Conservation (phyloP, 1,140 invertebrate species). For the Drosophila eugracilis region DNA sequence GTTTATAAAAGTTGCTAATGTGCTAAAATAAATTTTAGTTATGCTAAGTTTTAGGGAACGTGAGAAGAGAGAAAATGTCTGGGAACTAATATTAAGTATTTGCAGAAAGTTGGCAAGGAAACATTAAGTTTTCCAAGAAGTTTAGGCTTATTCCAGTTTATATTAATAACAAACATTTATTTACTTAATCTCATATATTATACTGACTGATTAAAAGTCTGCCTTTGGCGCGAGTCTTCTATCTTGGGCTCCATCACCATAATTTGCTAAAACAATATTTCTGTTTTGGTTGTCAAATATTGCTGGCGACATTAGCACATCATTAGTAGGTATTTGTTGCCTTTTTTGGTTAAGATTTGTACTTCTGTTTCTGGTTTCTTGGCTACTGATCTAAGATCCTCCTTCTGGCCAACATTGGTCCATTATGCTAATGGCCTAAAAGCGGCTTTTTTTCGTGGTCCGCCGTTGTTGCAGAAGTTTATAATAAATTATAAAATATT, state of each 20-base stretch:
- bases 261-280: conserved; percentile 60
- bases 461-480: conserved; percentile 45
- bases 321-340: conserved; percentile 61
- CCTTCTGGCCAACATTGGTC: conserved; percentile 45
- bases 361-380: conserved; percentile 35
- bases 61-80: conserved; percentile 17
- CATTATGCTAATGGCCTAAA: conserved; percentile 69
- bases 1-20: conserved; percentile 33
- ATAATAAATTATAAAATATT: conserved; percentile 72
- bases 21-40: conserved; percentile 29
- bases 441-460: conserved; percentile 50
- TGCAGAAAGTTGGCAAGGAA: not conserved
- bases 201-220: conserved; percentile 12
- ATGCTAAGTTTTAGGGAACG: conserved; percentile 24
- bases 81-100: conserved; percentile 1
- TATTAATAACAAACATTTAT: conserved; percentile 2
- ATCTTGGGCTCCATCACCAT: conserved; percentile 5
- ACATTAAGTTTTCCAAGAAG: not conserved
- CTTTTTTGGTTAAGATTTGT: conserved; percentile 25
- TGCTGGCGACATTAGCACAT: conserved; percentile 69
- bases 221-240: conserved; percentile 25
- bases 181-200: not conserved
- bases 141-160: not conserved
- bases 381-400: conserved; percentile 30
- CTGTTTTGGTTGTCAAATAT: conserved; percentile 59